Conservation (phyloP, 2,888 invertebrate genomes). For the Callyntrura guangdongensis region DNA sequence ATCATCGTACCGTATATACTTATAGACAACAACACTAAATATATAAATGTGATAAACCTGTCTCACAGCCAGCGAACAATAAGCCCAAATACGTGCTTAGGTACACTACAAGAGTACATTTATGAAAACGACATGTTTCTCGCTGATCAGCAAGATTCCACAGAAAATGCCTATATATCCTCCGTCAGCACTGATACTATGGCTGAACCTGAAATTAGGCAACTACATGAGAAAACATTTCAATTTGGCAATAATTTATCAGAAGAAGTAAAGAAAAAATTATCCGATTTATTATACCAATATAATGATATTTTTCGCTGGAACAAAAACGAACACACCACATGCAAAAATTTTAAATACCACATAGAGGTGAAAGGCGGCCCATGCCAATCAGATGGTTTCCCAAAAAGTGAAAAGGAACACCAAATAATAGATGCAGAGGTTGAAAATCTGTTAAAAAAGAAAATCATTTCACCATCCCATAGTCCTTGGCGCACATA, state of each 20-base stretch:
- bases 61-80: background rate
- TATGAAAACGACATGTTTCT: background rate
- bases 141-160: background rate
- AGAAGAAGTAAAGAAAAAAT: background rate
- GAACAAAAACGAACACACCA: background rate
- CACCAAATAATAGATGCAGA: slow-evolving; percentile 7
- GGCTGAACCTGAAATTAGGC: background rate
- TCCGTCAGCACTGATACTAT: background rate
- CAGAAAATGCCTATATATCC: background rate
- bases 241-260: background rate
- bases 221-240: slow-evolving; percentile 43
- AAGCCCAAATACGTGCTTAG: background rate
- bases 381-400: background rate
- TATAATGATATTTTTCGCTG: slow-evolving; percentile 34
- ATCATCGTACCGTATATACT: slow-evolving; percentile 16
- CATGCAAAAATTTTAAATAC: slow-evolving; percentile 5
- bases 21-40: background rate
- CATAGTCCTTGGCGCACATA: background rate
- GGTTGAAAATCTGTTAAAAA: slow-evolving; percentile 6
- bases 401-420: slow-evolving; percentile 58
- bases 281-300: background rate
- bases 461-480: background rate
- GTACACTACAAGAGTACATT: too few relatives aligned
- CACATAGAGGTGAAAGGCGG: slow-evolving; percentile 15
- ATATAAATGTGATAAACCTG: background rate